phyloP scores from a whole-genome alignment of 2,888 invertebrate species.

The Anaspis maculata region DNA sequence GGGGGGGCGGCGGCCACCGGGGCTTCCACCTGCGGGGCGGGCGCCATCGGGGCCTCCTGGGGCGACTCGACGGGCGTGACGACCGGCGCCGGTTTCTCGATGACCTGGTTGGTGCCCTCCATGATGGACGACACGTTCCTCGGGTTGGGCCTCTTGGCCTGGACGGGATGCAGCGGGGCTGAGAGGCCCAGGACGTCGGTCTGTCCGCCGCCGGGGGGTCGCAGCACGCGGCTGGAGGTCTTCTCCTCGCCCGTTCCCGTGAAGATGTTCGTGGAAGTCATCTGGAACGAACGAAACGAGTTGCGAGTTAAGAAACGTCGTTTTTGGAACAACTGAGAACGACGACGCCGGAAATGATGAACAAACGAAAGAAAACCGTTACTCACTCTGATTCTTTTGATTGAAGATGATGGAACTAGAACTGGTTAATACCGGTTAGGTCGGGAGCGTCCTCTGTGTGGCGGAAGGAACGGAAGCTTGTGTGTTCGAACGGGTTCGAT shows the following conservation, averaged over 20 bases:
- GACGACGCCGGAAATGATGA: no score
- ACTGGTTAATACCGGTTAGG: not conserved
- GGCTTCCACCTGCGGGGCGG: not conserved
- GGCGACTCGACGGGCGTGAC: slow-evolving; percentile 1
- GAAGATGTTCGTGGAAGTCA: slow-evolving; percentile 36
- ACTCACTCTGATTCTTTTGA: no score
- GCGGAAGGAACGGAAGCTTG: no score
- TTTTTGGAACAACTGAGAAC: no score
- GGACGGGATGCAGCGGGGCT: slow-evolving; percentile 16
- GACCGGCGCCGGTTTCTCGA: not conserved
- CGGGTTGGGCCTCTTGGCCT: slow-evolving; percentile 21
- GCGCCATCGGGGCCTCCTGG: not conserved
- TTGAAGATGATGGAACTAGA: no score
- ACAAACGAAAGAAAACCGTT: not conserved
- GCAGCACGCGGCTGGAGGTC: slow-evolving; percentile 41
- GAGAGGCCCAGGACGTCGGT: slow-evolving; percentile 38
- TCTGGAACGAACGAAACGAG: no score
- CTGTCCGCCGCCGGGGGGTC: slow-evolving; percentile 45
- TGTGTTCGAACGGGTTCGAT: no score
- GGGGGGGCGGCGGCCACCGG: not conserved
- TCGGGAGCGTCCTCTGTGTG: no score
- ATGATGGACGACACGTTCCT: slow-evolving; percentile 30
- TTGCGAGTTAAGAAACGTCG: no score
- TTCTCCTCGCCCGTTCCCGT: slow-evolving; percentile 24
- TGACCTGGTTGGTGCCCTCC: slow-evolving; percentile 25